phyloP scores from a whole-genome alignment of 2,797 vertebrate species.

The Calcarius lapponicus region DNA sequence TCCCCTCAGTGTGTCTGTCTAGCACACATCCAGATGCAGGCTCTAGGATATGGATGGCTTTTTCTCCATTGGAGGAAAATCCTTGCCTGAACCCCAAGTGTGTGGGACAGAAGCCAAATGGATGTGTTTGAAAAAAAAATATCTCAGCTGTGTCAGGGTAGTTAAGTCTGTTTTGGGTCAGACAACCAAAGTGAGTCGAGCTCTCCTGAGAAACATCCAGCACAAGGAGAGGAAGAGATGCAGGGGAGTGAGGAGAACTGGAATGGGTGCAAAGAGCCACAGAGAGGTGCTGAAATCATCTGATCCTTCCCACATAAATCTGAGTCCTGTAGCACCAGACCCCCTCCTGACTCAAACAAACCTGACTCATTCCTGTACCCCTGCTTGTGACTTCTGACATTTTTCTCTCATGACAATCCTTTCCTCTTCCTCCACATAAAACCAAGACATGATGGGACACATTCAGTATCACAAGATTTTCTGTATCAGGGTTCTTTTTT shows the following conservation, averaged over 20 bases:
- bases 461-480: background rate
- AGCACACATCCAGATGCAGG: background rate
- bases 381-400: background rate
- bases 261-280: background rate
- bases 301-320: background rate
- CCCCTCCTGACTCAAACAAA: background rate
- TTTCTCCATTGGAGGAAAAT: background rate
- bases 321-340: background rate
- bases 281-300: background rate
- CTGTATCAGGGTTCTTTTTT: background rate
- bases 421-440: background rate
- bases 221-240: background rate
- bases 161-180: background rate
- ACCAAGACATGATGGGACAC: background rate
- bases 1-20: background rate
- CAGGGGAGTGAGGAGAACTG: background rate
- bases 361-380: background rate
- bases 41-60: rapidly evolving
- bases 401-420: background rate
- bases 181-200: background rate
- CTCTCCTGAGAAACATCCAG: background rate
- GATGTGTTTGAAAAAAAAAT: background rate
- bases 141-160: background rate
- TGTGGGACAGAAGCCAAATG: background rate
- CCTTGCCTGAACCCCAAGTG: background rate